Conservation (phyloP, 2,113 vertebrate genomes). For the Mesembrinibis cayennensis region DNA sequence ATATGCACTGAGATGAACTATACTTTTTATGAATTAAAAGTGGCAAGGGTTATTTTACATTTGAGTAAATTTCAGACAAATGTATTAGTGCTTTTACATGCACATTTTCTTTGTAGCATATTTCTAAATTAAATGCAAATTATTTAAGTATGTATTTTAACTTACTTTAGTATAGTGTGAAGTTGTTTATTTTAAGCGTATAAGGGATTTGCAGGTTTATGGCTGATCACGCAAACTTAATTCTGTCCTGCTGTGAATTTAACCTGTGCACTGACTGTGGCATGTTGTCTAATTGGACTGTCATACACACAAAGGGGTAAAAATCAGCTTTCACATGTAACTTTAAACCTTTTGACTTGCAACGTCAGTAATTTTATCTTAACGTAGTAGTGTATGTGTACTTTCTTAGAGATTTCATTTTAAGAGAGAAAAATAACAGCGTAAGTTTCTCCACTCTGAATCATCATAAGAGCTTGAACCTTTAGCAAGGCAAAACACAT, state of each 20-base stretch:
- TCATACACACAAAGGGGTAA: neutral
- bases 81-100: neutral
- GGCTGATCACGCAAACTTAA: neutral
- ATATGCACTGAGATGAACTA: neutral
- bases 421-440: neutral
- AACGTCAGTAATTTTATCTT: neutral
- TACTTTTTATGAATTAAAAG: neutral
- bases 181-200: neutral
- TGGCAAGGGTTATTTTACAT: neutral
- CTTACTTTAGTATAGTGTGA: neutral
- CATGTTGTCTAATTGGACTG: neutral
- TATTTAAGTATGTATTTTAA: neutral
- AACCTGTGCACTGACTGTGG: neutral
- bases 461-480: neutral
- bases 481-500: neutral
- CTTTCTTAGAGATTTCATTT: neutral
- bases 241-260: conserved; percentile 19
- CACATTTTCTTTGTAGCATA: neutral
- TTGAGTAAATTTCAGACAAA: neutral
- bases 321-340: neutral
- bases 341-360: neutral
- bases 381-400: neutral
- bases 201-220: neutral
- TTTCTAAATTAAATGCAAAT: neutral
- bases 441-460: neutral